phyloP scores from a whole-genome alignment of 2,888 invertebrate genomes.

The Desoria tigrina region DNA sequence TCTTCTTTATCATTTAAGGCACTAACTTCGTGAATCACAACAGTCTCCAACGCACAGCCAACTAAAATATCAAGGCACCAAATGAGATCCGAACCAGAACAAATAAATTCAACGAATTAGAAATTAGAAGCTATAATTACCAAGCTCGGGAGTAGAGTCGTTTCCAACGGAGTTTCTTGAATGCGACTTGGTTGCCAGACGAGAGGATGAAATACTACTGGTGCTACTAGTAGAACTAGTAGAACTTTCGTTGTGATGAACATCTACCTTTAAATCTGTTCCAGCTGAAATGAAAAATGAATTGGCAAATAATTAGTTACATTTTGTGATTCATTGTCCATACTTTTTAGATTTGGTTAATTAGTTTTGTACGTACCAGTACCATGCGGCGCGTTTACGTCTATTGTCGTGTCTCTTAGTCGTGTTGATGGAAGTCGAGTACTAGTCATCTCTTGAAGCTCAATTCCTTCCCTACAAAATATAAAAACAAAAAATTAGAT shows the following conservation, averaged over 20 bases:
- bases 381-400: slow-evolving; percentile 28
- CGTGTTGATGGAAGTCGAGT: slow-evolving; percentile 47
- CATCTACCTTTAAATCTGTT: slow-evolving; percentile 85
- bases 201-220: slow-evolving; percentile 54
- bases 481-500: no score
- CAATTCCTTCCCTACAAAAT: slow-evolving; percentile 71
- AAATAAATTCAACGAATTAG: no score
- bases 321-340: no score
- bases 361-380: slow-evolving; percentile 30
- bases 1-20: slow-evolving; percentile 34
- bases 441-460: slow-evolving; percentile 70
- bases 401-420: slow-evolving; percentile 31
- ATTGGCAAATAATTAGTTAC: no score
- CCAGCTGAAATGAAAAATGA: slow-evolving; percentile 42
- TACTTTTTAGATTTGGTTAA: no score
- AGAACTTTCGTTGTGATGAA: slow-evolving; percentile 87
- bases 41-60: slow-evolving; percentile 35
- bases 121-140: slow-evolving; percentile 1
- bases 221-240: slow-evolving; percentile 65
- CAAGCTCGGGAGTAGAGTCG: neutral
- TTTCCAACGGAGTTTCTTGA: slow-evolving; percentile 34
- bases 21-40: slow-evolving; percentile 37
- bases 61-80: neutral
- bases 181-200: slow-evolving; percentile 37
- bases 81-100: neutral